Conservation (phyloP, 2,888 invertebrate genomes). For the Epinotia nisella region DNA sequence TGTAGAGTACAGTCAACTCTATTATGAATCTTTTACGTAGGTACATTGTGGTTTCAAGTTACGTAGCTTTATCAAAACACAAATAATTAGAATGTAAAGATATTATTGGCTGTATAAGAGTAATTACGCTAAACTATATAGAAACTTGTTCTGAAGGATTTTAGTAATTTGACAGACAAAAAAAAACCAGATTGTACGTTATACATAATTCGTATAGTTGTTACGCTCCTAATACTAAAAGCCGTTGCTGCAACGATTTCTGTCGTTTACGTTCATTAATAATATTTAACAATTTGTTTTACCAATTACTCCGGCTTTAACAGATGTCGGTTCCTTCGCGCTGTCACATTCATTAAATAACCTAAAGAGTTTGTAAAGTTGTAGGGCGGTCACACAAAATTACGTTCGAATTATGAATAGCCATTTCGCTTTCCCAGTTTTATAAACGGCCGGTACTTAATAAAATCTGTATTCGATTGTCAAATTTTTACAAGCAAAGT, state of each 20-base stretch:
- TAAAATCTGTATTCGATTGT: not conserved
- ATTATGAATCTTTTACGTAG: not conserved
- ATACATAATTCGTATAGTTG: conserved; percentile 10
- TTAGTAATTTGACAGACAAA: not conserved
- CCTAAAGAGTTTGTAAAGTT: conserved; percentile 14
- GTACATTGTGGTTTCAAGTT: not conserved
- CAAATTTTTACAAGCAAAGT: too few relatives aligned
- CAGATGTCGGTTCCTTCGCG: conserved; percentile 38
- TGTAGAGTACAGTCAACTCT: conserved; percentile 49
- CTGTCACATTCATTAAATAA: conserved; percentile 33
- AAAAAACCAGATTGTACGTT: not conserved
- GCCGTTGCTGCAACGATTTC: conserved; percentile 35
- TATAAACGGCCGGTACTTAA: conserved; percentile 1
- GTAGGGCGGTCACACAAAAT: not conserved
- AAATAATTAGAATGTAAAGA: not conserved
- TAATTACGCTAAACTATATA: not conserved
- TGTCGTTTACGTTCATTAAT: conserved; percentile 41
- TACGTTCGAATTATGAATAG: not conserved
- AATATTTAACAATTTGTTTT: conserved; percentile 43
- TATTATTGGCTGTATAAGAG: not conserved
- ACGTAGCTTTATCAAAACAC: too few relatives aligned
- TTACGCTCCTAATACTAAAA: conserved; percentile 40
- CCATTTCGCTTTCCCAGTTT: not conserved
- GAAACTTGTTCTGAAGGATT: not conserved
- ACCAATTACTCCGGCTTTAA: conserved; percentile 40